Evolutionary conservation across 2,888 invertebrate genomes (phyloP), one percentile per base, ranked within the genome.

Genomic region (Suillia variegata): DNA sequence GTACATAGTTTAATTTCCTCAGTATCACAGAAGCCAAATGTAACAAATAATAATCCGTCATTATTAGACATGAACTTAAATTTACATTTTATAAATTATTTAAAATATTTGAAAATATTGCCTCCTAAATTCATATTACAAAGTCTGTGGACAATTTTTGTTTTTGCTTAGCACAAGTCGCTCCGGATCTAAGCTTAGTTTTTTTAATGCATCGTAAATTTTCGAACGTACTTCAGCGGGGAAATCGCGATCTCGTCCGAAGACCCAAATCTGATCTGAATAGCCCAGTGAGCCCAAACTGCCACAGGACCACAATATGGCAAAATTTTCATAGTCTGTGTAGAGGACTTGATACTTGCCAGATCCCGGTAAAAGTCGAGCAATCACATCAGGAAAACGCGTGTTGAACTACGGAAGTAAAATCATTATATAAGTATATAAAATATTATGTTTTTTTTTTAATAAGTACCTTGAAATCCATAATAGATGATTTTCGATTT

Each of bases 231-330:
- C 82, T 50, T 82, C 78, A n/a, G 87, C 89, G 34, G 85, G 83
- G 60, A 91, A 85, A 77, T 90, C 89, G 56, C 86, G 85, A 64
- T 84, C 78, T 22, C 91, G 85, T 1, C 88, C 89, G 72, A 90
- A 82, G 58, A 91, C 84, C 90, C 91, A 91, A 64, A 91, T 86
- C 71, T 88, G 86, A 84, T 91, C 91, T 85, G 84, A 63, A 82
- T 82, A 75, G 13, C 78, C 80, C 8, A 80, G 69, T 2, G 77
- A 76, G 54, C 86, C 87, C 64, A 88, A 83, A 78, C 87, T 88
- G 18, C 87, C 86, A 71, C 91, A 91, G 2, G 90, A 89, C 88
- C 90, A 91, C 51, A 91, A 74, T 62, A 91, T 84, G 34, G 90
- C 90, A 80, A 87, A 90, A 72, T 86, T 86, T 0, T 85, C 84